A percentile compares a stretch with the other conserved stretches of the same genome.
phyloP scores from a whole-genome alignment of 2,113 vertebrate genomes.

The Poeciliopsis occidentalis region DNA sequence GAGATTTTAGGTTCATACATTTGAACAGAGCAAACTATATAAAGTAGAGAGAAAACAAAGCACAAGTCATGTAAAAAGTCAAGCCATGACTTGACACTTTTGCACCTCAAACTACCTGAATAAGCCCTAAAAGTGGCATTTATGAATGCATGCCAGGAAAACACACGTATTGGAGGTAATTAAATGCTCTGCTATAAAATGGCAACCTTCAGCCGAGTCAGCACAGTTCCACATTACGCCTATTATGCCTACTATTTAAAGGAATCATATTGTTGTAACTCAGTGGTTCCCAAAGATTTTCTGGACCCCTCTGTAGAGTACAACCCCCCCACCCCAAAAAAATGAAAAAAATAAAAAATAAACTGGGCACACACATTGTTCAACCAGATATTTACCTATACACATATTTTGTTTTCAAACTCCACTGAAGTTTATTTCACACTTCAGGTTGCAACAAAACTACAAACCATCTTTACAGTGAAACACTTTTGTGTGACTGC shows the following conservation, averaged over 20 bases:
- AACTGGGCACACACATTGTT: no score
- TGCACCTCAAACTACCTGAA: conserved; percentile 71
- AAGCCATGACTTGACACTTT: not conserved
- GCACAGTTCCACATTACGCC: conserved; percentile 20
- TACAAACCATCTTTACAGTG: no score
- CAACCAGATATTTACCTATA: no score
- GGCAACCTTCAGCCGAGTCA: conserved; percentile 3
- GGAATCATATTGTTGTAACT: not conserved
- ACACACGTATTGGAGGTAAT: conserved; percentile 32
- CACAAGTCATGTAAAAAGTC: not conserved
- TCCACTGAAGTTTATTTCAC: no score
- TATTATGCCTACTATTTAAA: conserved; percentile 19
- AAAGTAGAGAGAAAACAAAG: not conserved
- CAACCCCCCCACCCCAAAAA: no score
- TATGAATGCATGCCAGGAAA: conserved; percentile 37
- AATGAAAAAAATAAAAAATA: no score
- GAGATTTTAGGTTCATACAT: not conserved
- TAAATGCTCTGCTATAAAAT: conserved; percentile 23
- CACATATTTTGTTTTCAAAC: no score
- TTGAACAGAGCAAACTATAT: not conserved
- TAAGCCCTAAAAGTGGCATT: conserved; percentile 64
- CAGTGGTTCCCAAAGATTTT: no score
- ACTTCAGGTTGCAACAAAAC: no score
- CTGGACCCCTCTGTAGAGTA: no score
- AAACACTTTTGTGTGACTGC: no score